These are phyloP conservation scores for Zeugodacus cucurbitae DNA, from an alignment of 1,140 invertebrate genomes.

Conservation along the genomic window DNA sequence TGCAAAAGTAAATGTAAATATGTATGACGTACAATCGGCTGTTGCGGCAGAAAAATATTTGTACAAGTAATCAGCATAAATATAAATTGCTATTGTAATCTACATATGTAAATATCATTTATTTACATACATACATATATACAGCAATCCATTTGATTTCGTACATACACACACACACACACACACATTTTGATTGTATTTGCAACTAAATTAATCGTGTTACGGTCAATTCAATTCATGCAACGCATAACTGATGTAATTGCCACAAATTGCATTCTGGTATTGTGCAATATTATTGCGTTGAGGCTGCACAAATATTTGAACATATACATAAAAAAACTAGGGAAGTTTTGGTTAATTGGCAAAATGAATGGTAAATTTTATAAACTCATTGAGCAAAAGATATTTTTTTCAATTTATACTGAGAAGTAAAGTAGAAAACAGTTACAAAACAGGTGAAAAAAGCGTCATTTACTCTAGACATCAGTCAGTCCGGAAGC, in stretches of 20 bases:
- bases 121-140: background rate
- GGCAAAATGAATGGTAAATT: too few relatives aligned
- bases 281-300: too few relatives aligned
- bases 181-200: background rate
- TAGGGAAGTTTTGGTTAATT: too few relatives aligned
- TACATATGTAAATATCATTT: background rate
- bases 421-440: too few relatives aligned
- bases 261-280: too few relatives aligned
- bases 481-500: too few relatives aligned
- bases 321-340: background rate
- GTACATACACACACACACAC: background rate
- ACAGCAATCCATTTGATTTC: background rate
- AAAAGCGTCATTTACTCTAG: too few relatives aligned
- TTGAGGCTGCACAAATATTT: too few relatives aligned
- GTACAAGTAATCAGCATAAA: background rate
- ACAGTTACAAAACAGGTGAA: too few relatives aligned
- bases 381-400: too few relatives aligned
- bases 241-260: too few relatives aligned
- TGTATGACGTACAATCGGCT: background rate
- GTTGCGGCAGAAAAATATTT: background rate
- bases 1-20: background rate
- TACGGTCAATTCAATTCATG: background rate
- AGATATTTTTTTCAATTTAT: too few relatives aligned
- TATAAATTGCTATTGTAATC: background rate
- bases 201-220: background rate